These are phyloP conservation scores for Catagonus wagneri DNA, from an alignment of 2,113 vertebrate species.

Conservation along the genomic window DNA sequence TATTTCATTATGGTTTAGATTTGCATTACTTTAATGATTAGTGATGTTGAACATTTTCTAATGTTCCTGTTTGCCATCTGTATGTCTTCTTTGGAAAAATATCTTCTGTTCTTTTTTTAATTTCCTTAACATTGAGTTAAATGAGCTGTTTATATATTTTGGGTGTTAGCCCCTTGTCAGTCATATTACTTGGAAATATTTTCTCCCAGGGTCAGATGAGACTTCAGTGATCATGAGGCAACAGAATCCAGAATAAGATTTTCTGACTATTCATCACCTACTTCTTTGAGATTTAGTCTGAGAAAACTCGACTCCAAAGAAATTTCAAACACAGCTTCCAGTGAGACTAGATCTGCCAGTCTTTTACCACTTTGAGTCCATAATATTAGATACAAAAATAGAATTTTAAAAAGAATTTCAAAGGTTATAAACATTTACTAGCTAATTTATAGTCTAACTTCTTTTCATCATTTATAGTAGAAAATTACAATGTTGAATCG, in stretches of 20 bases:
- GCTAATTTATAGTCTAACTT: neutral
- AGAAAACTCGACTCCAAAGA: neutral
- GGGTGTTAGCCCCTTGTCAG: neutral
- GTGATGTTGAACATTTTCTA: neutral
- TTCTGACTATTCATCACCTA: neutral
- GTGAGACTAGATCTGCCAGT: neutral
- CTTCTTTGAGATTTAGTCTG: neutral
- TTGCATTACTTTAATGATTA: neutral
- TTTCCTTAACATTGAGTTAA: too few relatives aligned
- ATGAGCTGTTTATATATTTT: neutral
- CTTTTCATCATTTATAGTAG: neutral
- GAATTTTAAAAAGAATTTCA: neutral
- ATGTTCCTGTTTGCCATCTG: neutral
- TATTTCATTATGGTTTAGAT: neutral
- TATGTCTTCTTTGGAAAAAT: neutral
- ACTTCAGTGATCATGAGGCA: neutral
- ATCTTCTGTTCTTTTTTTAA: neutral
- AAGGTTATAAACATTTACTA: neutral
- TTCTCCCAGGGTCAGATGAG: neutral
- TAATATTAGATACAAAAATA: slow-evolving; percentile 4
- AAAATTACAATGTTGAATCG: neutral
- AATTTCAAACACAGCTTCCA: neutral
- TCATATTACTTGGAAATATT: neutral
- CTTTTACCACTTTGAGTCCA: neutral
- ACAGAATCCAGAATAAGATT: neutral